phyloP scores from a whole-genome alignment of 2,797 vertebrate genomes.

The Tamandua tetradactyla region DNA sequence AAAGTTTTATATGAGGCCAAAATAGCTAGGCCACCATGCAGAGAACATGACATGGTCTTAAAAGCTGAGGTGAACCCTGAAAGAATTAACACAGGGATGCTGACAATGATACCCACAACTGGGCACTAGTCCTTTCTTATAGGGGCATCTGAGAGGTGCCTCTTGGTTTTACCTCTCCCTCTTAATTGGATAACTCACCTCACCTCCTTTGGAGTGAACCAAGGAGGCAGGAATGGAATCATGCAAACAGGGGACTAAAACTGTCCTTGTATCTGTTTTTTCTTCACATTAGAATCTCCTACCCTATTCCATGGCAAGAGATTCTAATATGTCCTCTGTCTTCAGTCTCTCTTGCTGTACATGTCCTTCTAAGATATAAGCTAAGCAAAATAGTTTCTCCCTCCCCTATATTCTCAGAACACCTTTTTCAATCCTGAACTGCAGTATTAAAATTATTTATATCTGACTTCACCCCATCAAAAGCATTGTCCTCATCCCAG shows the following conservation, averaged over 20 bases:
- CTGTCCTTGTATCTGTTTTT: not conserved
- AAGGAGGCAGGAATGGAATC: not conserved
- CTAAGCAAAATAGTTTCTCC: not conserved
- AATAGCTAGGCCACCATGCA: too few species aligned
- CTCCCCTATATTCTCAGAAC: not conserved
- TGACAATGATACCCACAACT: not conserved
- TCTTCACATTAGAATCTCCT: not conserved
- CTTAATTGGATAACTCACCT: too few species aligned
- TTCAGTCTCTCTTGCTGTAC: not conserved
- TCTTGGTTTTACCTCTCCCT: not conserved
- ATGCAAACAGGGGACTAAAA: not conserved
- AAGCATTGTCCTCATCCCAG: not conserved
- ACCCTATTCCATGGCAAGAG: not conserved
- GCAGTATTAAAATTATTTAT: not conserved
- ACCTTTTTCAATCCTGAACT: not conserved
- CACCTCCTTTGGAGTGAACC: not conserved
- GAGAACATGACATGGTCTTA: not conserved
- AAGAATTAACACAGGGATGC: not conserved
- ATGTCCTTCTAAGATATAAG: not conserved
- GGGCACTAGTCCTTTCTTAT: too few species aligned
- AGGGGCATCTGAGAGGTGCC: not conserved
- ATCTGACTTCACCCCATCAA: not conserved
- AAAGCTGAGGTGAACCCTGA: too few species aligned
- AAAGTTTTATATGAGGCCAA: not conserved
- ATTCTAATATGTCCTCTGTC: not conserved